phyloP scores from a whole-genome alignment of 2,888 invertebrate genomes.

The Eristalis tenax region DNA sequence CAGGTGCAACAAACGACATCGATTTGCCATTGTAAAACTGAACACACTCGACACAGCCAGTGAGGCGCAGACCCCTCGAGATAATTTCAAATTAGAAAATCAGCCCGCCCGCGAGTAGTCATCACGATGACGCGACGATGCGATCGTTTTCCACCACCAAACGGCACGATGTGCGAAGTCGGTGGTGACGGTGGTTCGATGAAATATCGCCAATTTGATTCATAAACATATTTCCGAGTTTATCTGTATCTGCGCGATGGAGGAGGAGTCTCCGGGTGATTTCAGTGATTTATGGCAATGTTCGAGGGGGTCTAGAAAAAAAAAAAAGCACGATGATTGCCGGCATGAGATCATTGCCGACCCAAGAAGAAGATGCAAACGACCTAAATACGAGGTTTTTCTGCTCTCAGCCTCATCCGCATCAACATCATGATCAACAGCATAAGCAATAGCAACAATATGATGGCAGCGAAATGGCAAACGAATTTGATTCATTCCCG shows the following conservation, averaged over 20 bases:
- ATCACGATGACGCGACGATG: conserved; percentile 33
- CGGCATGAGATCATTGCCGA: conserved; percentile 58
- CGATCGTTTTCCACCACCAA: background rate
- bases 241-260: conserved; percentile 26
- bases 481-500: conserved; percentile 58
- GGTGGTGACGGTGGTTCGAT: conserved; percentile 30
- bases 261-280: conserved; percentile 27
- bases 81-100: conserved; percentile 36
- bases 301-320: conserved; percentile 34
- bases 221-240: conserved; percentile 53
- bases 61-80: conserved; percentile 39
- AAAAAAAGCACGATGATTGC: conserved; percentile 8
- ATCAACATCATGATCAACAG: conserved; percentile 2
- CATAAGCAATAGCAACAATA: conserved; percentile 15
- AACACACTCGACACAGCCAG: background rate
- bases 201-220: conserved; percentile 65
- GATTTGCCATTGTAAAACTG: conserved; percentile 24
- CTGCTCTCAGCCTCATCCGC: conserved; percentile 46
- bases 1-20: conserved; percentile 51
- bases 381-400: conserved; percentile 58
- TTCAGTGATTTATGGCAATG: conserved; percentile 38
- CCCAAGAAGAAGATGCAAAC: conserved; percentile 33
- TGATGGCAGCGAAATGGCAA: conserved; percentile 62
- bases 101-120: conserved; percentile 51
- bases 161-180: background rate